Evolutionary conservation across 1,140 invertebrate genomes (phyloP), one percentile per base, ranked within the genome.

Genomic region (Subanguina moxae): DNA sequence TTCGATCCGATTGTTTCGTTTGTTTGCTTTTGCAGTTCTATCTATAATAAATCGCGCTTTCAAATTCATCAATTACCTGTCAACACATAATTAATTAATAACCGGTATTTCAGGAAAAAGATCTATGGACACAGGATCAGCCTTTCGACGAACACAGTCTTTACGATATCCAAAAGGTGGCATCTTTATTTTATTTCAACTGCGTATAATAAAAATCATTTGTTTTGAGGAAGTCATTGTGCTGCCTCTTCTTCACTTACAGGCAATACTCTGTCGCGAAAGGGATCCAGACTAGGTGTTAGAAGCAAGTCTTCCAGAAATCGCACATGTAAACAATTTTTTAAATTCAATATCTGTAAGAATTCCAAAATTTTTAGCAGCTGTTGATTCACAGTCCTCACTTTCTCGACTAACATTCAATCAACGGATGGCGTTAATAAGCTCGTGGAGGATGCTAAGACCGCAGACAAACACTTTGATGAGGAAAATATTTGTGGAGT

Each of bases 401-500:
- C 19, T 76, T 0, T 32, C 59, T 9, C 73, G 76, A 27, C 58
- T 76, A 64, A 79, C 69, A 13, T 23, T 59, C 5, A 64, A 38
- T 58, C 74, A 76, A 62, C 32, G 52, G 17, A 25, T 52, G 25
- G 74, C 72, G 0, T 38, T 76, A 17, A 25, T 45, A 13, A 66
- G 25, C 25, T 70, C 76, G 3, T 76, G 74, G 74, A 43, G 65
- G 7, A 30, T 57, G 30, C 42, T 77, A 28, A 73, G 75, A 58
- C n/a, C 52, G 27, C 66, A 80, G 62, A 61, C 71, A 28, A 67
- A 64, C n/a, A 25, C 64, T 42, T 62, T 80, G 38, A 74, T 75
- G 73, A 64, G 79, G 1, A 82, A 80, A 59, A 78, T 81, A 32
- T 77, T 81, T 57, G 59, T 64, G 21, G 79, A 81, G 43, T 57